Percentiles rank a stretch among this genome's conserved stretches.
These are phyloP conservation scores for Salpingus planirostris DNA, from an alignment of 2,888 invertebrate genomes.

Conservation along the genomic window DNA sequence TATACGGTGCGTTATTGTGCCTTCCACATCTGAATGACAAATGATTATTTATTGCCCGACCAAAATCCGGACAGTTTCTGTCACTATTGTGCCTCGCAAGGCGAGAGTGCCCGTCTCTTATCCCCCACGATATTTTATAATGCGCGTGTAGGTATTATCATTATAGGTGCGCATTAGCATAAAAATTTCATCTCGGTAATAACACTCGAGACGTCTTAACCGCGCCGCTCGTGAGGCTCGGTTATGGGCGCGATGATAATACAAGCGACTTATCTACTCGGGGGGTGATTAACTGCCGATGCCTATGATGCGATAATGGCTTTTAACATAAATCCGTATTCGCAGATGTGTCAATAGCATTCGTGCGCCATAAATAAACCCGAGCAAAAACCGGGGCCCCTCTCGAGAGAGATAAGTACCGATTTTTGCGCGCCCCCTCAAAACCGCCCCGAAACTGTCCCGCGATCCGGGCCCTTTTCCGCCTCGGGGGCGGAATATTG, in stretches of 20 bases:
- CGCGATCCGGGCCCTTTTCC: neutral
- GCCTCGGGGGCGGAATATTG: neutral
- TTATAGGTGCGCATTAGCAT: too few relatives aligned
- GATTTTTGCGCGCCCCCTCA: too few relatives aligned
- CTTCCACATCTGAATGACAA: constrained; percentile 33
- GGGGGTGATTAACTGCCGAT: too few relatives aligned
- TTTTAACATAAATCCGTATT: constrained; percentile 26
- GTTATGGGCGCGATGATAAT: too few relatives aligned
- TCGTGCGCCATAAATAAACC: constrained; percentile 35
- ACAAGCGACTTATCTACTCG: too few relatives aligned
- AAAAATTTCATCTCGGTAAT: too few relatives aligned
- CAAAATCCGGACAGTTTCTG: constrained; percentile 25
- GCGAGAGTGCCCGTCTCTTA: too few relatives aligned
- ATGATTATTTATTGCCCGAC: constrained; percentile 29
- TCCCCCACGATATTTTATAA: too few relatives aligned
- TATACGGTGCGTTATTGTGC: constrained; percentile 32
- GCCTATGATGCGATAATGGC: constrained; percentile 21
- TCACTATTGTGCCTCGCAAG: constrained; percentile 18
- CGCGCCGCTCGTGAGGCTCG: too few relatives aligned
- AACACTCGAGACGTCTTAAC: too few relatives aligned
- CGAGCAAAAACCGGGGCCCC: constrained; percentile 7
- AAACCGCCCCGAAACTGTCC: too few relatives aligned
- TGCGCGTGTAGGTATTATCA: too few relatives aligned
- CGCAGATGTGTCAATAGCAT: constrained; percentile 36
- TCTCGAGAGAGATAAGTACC: constrained; percentile 4